Conservation (phyloP, 2,888 invertebrate species). For the Neelides folsomi region DNA sequence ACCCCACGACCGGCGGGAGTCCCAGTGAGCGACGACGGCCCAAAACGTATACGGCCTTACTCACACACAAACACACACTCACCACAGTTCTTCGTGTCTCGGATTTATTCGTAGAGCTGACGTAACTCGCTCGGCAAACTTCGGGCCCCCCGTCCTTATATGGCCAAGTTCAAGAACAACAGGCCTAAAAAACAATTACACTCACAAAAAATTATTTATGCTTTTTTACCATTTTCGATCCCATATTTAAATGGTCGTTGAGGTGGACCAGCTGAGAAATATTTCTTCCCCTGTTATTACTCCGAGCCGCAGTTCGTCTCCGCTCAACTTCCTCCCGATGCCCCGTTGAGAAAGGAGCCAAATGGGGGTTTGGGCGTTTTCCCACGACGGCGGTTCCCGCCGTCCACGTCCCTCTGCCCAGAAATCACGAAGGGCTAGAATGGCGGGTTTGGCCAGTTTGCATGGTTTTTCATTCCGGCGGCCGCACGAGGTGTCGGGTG, state of each 20-base stretch:
- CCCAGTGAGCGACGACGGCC: background rate
- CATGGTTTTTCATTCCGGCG: background rate
- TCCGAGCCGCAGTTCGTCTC: too few relatives aligned
- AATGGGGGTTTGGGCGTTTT: too few relatives aligned
- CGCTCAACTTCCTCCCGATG: too few relatives aligned
- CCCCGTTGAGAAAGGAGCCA: too few relatives aligned
- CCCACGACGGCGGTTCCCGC: too few relatives aligned
- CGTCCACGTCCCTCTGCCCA: too few relatives aligned
- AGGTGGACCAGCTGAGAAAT: too few relatives aligned
- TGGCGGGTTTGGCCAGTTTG: too few relatives aligned
- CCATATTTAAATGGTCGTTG: too few relatives aligned
- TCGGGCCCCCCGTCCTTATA: conserved; percentile 35
- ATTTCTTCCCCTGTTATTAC: too few relatives aligned
- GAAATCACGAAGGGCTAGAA: too few relatives aligned
- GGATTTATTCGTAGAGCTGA: conserved; percentile 33
- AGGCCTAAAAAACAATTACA: conserved; percentile 25
- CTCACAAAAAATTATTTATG: conserved; percentile 13
- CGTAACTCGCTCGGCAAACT: conserved; percentile 34
- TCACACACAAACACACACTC: background rate
- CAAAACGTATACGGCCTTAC: background rate
- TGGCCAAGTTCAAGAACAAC: conserved; percentile 34
- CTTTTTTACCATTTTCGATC: conserved; percentile 11
- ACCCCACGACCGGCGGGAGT: too few relatives aligned
- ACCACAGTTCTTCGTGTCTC: conserved; percentile 18
- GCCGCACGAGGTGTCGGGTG: background rate